Evolutionary conservation across 2,888 invertebrate genomes (phyloP), one percentile per base, ranked within the genome.

Genomic region (Frankliniella intonsa): DNA sequence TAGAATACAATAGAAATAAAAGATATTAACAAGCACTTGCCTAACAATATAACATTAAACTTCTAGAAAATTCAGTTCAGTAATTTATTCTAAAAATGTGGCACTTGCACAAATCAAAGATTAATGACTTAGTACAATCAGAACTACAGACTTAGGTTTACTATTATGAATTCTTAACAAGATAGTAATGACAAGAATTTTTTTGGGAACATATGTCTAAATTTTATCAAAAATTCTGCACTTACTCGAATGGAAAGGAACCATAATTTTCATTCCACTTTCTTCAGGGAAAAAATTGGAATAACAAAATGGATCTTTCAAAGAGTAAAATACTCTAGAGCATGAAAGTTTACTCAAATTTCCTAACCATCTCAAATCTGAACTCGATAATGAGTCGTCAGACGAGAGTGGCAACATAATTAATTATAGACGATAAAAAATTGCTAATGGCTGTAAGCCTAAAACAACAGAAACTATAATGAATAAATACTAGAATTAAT

Each of bases 121-220:
- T 25, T 25, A 25, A 76, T 25, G 69, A 22, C 25, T 25, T 11
- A 76, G 69, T 76, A 25, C 69, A 22, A n/a, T 76, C 12, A 25
- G 12, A 22, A 25, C 69, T 76, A 76, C 25, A 76, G 8, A 8
- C n/a, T 12, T 25, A 25, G 22, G 11, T 76, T 25, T 11, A 76
- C 38, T 38, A 38, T 38, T 22, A 25, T 76, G n/a, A 76, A 22
- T 62, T n/a, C 25, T 76, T 25, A 25, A 25, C 8, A 9, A 25
- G 22, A 76, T 22, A 62, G 62, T 62, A 62, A 76, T 76, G 69
- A 25, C 69, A 76, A 76, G 69, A 76, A 76, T 25, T 55, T 14
- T 38, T 38, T n/a, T 62, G 8, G 17, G n/a, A n/a, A 62, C 62
- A 62, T 38, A 62, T 10, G 7, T 17, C 62, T 14, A 62, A 62